A percentile compares a stretch with the other conserved stretches of the same genome.
Evolutionary conservation across 2,113 vertebrate species (phyloP).

Genomic region (Parotia lawesii): DNA sequence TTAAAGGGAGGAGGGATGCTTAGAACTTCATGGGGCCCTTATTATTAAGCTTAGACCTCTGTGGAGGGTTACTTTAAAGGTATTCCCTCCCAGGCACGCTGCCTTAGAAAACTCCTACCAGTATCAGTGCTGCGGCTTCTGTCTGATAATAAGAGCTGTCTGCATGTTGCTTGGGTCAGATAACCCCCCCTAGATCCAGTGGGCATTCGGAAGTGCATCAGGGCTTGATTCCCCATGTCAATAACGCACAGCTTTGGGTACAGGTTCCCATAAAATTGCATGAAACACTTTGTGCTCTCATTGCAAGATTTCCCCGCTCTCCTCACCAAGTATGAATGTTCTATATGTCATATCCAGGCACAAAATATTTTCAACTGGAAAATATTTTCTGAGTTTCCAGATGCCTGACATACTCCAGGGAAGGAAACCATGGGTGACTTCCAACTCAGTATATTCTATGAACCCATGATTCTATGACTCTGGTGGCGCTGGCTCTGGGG

Average conservation of each 20-base stretch:
- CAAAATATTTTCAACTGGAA: background rate
- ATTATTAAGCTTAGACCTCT: background rate
- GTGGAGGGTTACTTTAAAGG: background rate
- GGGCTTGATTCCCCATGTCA: background rate
- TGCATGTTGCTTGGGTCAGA: background rate
- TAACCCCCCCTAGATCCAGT: background rate
- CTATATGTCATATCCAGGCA: background rate
- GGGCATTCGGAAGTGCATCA: background rate
- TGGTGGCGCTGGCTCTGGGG: background rate
- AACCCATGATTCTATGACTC: background rate
- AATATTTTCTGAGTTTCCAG: background rate
- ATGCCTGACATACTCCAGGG: background rate
- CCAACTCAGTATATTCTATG: background rate
- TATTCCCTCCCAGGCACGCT: background rate
- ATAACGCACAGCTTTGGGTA: background rate
- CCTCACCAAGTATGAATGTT: background rate
- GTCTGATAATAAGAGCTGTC: background rate
- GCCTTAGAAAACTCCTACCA: background rate
- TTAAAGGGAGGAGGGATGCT: rapidly evolving
- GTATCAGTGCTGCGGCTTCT: background rate
- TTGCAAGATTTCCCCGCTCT: background rate
- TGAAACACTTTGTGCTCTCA: background rate
- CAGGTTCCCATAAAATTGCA: background rate
- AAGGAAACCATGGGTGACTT: background rate
- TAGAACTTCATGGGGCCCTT: background rate